phyloP scores from a whole-genome alignment of 2,888 invertebrate genomes.

The Sinotaia quadrata region DNA sequence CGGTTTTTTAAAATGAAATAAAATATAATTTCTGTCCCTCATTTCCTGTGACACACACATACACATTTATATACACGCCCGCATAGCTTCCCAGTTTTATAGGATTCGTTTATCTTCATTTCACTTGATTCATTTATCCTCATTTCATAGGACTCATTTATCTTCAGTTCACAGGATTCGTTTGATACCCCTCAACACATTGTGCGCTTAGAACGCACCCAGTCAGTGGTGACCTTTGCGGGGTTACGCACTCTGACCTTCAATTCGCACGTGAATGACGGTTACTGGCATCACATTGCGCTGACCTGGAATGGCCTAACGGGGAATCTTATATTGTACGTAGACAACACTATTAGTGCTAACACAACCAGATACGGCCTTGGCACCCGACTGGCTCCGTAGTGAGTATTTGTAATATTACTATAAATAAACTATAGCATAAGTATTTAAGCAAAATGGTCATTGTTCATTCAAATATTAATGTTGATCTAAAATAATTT shows the following conservation, averaged over 20 bases:
- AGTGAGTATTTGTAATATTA: conserved; percentile 10
- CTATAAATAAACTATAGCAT: not conserved
- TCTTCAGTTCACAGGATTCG: conserved; percentile 20
- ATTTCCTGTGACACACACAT: too few relatives aligned
- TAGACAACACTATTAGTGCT: conserved; percentile 37
- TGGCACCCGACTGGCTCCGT: not conserved
- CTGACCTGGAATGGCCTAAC: conserved; percentile 44
- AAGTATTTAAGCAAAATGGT: too few relatives aligned
- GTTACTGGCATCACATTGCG: conserved; percentile 54
- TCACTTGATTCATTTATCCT: not conserved
- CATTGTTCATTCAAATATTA: too few relatives aligned
- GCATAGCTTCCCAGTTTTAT: not conserved
- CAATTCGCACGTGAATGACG: conserved; percentile 40
- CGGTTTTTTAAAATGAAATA: too few relatives aligned
- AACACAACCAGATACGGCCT: conserved; percentile 13
- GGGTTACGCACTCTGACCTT: conserved; percentile 11
- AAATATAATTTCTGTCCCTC: too few relatives aligned
- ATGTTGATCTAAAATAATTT: too few relatives aligned
- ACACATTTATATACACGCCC: not conserved
- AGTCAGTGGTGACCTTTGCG: conserved; percentile 14
- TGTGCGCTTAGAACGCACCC: conserved; percentile 22
- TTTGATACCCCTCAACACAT: conserved; percentile 24
- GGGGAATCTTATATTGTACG: conserved; percentile 40
- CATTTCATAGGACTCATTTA: conserved; percentile 14
- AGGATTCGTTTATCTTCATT: not conserved